phyloP scores from a whole-genome alignment of 2,797 vertebrate genomes.

The Betta splendens region DNA sequence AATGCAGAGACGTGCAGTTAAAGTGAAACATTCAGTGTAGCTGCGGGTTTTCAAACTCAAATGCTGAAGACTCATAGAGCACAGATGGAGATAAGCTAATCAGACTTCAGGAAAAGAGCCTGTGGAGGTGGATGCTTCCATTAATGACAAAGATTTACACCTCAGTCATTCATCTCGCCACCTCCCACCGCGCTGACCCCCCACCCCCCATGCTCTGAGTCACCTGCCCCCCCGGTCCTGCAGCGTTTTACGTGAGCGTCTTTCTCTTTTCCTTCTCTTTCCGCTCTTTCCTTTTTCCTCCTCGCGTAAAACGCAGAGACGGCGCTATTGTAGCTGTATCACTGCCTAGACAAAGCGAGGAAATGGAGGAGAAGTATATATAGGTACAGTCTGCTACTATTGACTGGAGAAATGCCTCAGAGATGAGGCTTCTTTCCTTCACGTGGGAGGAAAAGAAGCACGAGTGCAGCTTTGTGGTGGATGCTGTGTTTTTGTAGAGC shows the following conservation, averaged over 20 bases:
- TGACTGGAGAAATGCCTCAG: slow-evolving; percentile 69
- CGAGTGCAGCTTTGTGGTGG: slow-evolving; percentile 61
- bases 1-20: neutral
- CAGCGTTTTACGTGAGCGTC: slow-evolving; percentile 31
- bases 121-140: slow-evolving; percentile 68
- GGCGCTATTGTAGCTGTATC: slow-evolving; percentile 56
- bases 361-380: slow-evolving; percentile 66
- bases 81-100: slow-evolving; percentile 46
- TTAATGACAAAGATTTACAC: slow-evolving; percentile 73
- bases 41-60: slow-evolving; percentile 1
- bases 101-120: slow-evolving; percentile 44
- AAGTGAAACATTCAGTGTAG: slow-evolving; percentile 1
- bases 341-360: slow-evolving; percentile 49
- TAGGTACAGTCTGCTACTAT: slow-evolving; percentile 75
- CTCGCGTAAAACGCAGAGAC: slow-evolving; percentile 13
- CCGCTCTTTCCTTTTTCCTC: slow-evolving; percentile 8
- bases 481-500: slow-evolving; percentile 52
- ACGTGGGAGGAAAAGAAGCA: slow-evolving; percentile 74
- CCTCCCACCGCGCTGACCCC: slow-evolving; percentile 75
- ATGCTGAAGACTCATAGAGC: slow-evolving; percentile 3
- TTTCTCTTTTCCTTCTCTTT: slow-evolving; percentile 31
- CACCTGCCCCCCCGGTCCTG: slow-evolving; percentile 60
- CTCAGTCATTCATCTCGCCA: slow-evolving; percentile 74
- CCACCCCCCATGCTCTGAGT: slow-evolving; percentile 72
- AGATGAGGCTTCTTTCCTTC: slow-evolving; percentile 61